phyloP scores from a whole-genome alignment of 2,797 vertebrate genomes.

The Garrulus glandarius region DNA sequence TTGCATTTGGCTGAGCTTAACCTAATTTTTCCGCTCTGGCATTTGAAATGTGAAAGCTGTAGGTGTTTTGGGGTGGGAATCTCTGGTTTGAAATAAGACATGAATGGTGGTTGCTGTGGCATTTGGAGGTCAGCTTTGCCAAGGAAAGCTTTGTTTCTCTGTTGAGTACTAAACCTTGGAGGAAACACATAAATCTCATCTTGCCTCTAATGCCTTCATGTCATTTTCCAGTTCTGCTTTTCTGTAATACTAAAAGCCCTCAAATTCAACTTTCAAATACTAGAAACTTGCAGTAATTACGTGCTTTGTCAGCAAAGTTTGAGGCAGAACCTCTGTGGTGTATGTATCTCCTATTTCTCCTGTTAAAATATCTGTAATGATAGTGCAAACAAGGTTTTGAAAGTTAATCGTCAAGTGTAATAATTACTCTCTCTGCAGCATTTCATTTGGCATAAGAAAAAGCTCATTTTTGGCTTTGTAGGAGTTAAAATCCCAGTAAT shows the following conservation, averaged over 20 bases:
- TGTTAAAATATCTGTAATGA: not conserved
- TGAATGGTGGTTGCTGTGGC: not conserved
- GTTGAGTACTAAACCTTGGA: not conserved
- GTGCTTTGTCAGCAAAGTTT: not conserved
- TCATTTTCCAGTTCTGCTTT: not conserved
- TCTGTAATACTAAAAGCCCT: not conserved
- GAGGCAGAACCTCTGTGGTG: not conserved
- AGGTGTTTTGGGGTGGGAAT: not conserved
- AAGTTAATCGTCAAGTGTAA: not conserved
- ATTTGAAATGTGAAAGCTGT: not conserved
- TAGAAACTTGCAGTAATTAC: not conserved
- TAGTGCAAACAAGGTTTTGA: not conserved
- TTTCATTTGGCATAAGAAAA: slow-evolving; percentile 40
- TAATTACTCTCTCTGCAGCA: not conserved
- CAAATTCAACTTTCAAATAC: not conserved
- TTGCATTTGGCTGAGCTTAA: not conserved
- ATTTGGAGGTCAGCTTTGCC: not conserved
- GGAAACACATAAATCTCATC: not conserved
- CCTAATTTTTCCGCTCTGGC: not conserved
- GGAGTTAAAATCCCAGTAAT: slow-evolving; percentile 50
- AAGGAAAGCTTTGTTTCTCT: not conserved
- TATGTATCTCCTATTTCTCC: not conserved
- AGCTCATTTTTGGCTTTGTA: slow-evolving; percentile 41
- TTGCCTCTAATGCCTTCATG: not conserved
- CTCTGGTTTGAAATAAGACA: not conserved